A percentile compares a stretch with the other conserved stretches of the same genome.
phyloP scores from a whole-genome alignment of 35 echinoderm and acorn worm species.

The Nesometra sesokonis region DNA sequence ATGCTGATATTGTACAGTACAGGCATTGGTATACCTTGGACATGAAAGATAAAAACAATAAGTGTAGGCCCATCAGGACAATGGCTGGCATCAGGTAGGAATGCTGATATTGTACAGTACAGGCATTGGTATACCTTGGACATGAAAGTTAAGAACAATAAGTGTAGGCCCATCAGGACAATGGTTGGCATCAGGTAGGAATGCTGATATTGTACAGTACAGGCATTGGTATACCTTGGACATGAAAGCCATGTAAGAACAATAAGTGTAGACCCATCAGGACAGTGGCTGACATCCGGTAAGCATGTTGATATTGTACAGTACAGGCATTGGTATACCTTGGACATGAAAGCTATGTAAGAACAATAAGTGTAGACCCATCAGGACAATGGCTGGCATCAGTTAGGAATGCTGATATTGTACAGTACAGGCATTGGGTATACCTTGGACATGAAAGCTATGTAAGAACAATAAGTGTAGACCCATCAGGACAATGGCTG shows the following conservation, averaged over 20 bases:
- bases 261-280: conserved; percentile 78
- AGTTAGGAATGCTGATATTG: too few species aligned
- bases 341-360: conserved; percentile 75
- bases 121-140: conserved; percentile 69
- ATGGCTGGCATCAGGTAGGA: conserved; percentile 88
- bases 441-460: conserved; percentile 83
- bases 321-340: conserved; percentile 65
- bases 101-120: too few species aligned
- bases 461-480: conserved; percentile 82
- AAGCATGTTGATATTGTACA: too few species aligned
- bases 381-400: conserved; percentile 86
- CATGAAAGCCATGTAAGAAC: conserved; percentile 68
- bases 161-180: conserved; percentile 79
- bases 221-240: conserved; percentile 69
- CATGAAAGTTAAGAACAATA: conserved; percentile 81
- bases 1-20: too few species aligned
- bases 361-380: conserved; percentile 82
- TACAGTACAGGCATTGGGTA: conserved; percentile 66
- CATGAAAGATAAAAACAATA: conserved; percentile 82
- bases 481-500: conserved; percentile 88
- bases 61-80: conserved; percentile 82
- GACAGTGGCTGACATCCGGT: conserved; percentile 94
- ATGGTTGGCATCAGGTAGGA: conserved; percentile 87
- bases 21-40: conserved; percentile 71
- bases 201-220: too few species aligned